Evolutionary conservation across 2,797 vertebrate species (phyloP).

Genomic region (Chloroceryle amazona): DNA sequence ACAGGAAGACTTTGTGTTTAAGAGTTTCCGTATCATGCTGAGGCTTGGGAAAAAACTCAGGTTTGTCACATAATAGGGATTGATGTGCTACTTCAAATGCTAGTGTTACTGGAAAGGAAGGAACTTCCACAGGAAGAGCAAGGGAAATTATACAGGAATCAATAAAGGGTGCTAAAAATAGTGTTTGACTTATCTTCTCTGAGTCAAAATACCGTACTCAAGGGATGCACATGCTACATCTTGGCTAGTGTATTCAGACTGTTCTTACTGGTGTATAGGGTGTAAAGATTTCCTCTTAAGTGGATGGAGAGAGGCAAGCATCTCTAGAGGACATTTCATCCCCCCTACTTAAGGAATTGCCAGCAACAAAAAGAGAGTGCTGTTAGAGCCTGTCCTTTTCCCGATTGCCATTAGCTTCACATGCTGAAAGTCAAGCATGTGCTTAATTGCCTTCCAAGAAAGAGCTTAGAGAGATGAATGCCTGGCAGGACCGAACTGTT

Average conservation of each 20-base stretch:
- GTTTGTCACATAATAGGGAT: conserved; percentile 68
- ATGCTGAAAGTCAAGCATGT: not conserved
- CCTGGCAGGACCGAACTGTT: not conserved
- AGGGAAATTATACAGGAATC: conserved; percentile 77
- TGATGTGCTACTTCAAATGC: conserved; percentile 67
- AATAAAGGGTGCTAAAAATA: conserved; percentile 69
- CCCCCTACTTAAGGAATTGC: not conserved
- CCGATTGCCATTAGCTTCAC: not conserved
- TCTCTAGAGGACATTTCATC: not conserved
- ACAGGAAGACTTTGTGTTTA: conserved; percentile 74
- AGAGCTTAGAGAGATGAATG: not conserved
- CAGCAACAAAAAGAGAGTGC: not conserved
- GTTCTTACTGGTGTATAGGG: not conserved
- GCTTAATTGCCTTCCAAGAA: not conserved
- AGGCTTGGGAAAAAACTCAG: conserved; percentile 37
- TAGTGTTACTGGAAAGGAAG: conserved; percentile 63
- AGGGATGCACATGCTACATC: not conserved
- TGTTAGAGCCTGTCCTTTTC: not conserved
- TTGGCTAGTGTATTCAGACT: not conserved
- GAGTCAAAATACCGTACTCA: conserved; percentile 21
- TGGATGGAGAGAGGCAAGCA: accelerated
- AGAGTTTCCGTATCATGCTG: conserved; percentile 65
- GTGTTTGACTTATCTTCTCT: not conserved
- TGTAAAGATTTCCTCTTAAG: conserved; percentile 31
- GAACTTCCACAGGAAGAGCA: conserved; percentile 71